A percentile compares a stretch with the other conserved stretches of the same genome.
Evolutionary conservation across 2,113 vertebrate genomes (phyloP).

Genomic region (Corvus moneduloides): DNA sequence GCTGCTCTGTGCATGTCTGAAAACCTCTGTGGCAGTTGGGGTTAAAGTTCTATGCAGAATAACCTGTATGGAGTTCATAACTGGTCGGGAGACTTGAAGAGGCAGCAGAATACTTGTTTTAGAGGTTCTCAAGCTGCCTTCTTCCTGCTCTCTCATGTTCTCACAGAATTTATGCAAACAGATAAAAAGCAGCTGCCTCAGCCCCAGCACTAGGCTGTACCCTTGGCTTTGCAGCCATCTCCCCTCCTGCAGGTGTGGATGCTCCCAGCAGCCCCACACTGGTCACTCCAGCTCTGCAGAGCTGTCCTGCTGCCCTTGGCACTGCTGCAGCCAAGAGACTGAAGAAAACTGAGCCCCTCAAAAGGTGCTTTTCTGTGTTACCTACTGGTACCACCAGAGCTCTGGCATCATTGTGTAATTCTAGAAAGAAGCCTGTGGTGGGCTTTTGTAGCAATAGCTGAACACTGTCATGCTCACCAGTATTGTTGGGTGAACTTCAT

Average conservation of each 20-base stretch:
- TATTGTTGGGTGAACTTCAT: not conserved
- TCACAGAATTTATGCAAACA: not conserved
- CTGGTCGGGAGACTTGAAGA: not conserved
- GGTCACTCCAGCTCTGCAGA: not conserved
- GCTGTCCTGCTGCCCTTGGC: not conserved
- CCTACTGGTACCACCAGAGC: not conserved
- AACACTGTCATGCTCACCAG: fast-evolving
- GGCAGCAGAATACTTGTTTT: not conserved
- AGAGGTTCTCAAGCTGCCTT: not conserved
- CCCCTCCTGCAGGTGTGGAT: not conserved
- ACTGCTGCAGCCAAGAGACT: not conserved
- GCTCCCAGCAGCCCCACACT: not conserved
- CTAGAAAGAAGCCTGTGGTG: not conserved
- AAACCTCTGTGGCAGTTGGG: not conserved
- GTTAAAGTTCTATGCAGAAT: constrained; percentile 8
- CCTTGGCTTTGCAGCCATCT: not conserved
- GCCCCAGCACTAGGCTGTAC: not conserved
- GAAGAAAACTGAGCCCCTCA: not conserved
- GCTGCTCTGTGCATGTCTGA: not conserved
- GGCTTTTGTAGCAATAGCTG: not conserved
- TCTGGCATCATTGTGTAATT: not conserved
- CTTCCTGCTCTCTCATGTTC: not conserved
- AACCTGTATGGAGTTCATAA: not conserved
- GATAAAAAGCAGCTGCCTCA: not conserved
- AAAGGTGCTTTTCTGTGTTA: not conserved